phyloP scores from a whole-genome alignment of 2,113 vertebrate species.

The Chelonoidis abingdonii region DNA sequence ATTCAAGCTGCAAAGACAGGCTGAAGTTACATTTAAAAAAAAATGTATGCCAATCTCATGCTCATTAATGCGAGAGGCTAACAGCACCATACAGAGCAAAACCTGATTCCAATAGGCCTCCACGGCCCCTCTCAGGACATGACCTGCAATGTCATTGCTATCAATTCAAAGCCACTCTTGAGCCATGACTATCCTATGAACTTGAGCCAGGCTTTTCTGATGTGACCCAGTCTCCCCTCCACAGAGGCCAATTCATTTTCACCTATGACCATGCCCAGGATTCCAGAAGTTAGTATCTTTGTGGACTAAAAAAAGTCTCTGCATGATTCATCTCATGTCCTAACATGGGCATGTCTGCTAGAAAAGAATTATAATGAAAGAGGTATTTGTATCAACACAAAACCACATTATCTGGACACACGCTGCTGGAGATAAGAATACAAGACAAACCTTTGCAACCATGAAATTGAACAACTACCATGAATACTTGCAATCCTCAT shows the following conservation, averaged over 20 bases:
- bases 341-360: fast-evolving
- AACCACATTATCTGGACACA: fast-evolving
- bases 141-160: no score
- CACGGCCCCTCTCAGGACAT: neutral
- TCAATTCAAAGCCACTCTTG: neutral
- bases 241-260: neutral
- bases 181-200: no score
- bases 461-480: fast-evolving
- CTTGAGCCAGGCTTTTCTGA: neutral
- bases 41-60: neutral
- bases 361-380: neutral
- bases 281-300: fast-evolving
- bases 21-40: neutral
- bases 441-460: neutral
- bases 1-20: no score
- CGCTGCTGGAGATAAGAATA: neutral
- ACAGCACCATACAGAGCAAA: neutral
- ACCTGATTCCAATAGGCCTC: neutral
- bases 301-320: fast-evolving
- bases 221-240: neutral
- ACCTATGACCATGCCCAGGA: fast-evolving
- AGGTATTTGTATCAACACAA: neutral
- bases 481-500: neutral
- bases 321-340: fast-evolving
- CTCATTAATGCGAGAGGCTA: neutral